phyloP scores from a whole-genome alignment of 2,113 vertebrate genomes.

The Urocynchramus pylzowi region DNA sequence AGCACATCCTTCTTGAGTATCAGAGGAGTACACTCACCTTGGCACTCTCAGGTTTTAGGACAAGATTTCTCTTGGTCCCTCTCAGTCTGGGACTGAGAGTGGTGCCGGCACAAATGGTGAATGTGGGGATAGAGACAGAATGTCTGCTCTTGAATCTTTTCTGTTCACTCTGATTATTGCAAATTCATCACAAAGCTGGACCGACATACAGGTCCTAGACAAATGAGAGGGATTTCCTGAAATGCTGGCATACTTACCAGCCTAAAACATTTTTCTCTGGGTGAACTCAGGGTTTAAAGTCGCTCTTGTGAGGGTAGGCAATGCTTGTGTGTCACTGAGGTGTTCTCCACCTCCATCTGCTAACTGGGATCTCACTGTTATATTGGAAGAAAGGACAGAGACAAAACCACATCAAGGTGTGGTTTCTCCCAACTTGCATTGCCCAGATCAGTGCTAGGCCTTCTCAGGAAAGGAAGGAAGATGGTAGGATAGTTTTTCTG shows the following conservation, averaged over 20 bases:
- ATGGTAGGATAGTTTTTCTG: background rate
- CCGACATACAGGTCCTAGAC: background rate
- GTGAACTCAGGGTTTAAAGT: background rate
- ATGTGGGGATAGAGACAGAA: background rate
- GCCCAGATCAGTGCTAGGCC: background rate
- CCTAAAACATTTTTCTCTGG: background rate
- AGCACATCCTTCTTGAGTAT: background rate
- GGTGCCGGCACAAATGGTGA: background rate
- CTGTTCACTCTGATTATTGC: background rate
- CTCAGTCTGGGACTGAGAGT: background rate
- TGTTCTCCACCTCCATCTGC: background rate
- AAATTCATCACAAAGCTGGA: background rate
- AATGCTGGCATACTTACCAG: background rate
- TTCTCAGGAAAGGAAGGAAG: background rate
- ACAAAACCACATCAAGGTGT: background rate
- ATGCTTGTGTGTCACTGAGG: background rate
- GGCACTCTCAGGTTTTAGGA: background rate
- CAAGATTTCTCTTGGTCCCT: background rate
- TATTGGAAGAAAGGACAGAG: background rate
- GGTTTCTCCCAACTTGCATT: background rate
- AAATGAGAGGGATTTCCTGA: background rate
- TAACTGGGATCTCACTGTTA: background rate
- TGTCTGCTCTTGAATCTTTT: background rate
- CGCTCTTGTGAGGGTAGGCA: background rate
- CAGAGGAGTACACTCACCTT: background rate